These are phyloP conservation scores for Galerucella nymphaeae DNA, from an alignment of 2,888 invertebrate species.

Conservation along the genomic window DNA sequence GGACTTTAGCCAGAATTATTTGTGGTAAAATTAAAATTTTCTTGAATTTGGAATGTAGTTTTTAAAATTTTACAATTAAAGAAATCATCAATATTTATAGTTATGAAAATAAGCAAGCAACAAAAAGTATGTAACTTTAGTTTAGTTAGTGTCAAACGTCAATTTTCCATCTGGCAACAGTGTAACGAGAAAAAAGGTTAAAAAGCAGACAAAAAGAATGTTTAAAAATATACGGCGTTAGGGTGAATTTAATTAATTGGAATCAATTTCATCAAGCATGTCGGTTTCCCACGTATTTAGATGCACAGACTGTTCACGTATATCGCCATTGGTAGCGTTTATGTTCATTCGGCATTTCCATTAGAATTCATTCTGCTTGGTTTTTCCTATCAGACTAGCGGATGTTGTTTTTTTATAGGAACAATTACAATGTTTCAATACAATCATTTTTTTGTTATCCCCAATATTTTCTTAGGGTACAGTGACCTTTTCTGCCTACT, in stretches of 20 bases:
- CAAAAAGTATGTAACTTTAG: too few relatives aligned
- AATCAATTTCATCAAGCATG: conserved; percentile 33
- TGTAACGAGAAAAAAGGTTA: not conserved
- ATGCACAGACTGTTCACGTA: conserved; percentile 35
- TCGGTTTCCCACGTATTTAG: conserved; percentile 37
- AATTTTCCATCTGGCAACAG: not conserved
- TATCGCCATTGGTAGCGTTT: conserved; percentile 12
- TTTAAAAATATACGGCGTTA: not conserved
- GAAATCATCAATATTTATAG: too few relatives aligned
- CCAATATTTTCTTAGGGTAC: too few relatives aligned
- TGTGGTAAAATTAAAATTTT: too few relatives aligned
- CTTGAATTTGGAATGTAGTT: too few relatives aligned
- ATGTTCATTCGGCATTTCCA: conserved; percentile 28
- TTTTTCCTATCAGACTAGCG: conserved; percentile 24
- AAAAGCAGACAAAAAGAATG: conserved; percentile 5
- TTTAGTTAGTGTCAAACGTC: too few relatives aligned
- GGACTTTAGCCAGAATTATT: too few relatives aligned
- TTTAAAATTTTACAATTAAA: too few relatives aligned
- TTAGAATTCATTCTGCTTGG: conserved; percentile 27
- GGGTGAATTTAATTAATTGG: conserved; percentile 33
- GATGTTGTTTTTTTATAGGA: not conserved
- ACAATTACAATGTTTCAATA: not conserved
- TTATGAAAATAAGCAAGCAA: too few relatives aligned
- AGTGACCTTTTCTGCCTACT: too few relatives aligned
- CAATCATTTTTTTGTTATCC: not conserved